phyloP scores from a whole-genome alignment of 1,140 invertebrate species.

The Tetramorium parvispinum region DNA sequence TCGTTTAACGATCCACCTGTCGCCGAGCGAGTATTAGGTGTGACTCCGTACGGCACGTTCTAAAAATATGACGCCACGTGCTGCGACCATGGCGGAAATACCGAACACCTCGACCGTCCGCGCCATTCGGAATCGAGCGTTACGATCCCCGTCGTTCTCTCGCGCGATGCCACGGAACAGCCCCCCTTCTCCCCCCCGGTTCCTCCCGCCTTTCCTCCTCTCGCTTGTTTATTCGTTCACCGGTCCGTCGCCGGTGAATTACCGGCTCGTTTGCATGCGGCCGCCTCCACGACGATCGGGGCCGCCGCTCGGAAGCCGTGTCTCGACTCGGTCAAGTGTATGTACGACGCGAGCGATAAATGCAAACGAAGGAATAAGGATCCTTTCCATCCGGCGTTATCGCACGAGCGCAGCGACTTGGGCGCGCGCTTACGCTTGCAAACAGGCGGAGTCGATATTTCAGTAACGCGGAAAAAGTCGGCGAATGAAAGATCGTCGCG shows the following conservation, averaged over 20 bases:
- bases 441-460: conserved; percentile 23
- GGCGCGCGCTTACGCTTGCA: conserved; percentile 2
- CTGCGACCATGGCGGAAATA: conserved; percentile 58
- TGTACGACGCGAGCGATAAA: conserved; percentile 66
- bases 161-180: not conserved
- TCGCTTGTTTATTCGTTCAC: conserved; percentile 1
- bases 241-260: conserved; percentile 4
- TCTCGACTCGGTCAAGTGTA: conserved; percentile 58
- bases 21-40: conserved; percentile 49
- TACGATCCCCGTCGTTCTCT: not conserved
- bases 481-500: not conserved
- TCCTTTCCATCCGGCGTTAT: conserved; percentile 18
- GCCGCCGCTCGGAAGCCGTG: conserved; percentile 22
- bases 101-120: conserved; percentile 12
- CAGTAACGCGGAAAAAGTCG: conserved; percentile 14
- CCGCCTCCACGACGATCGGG: conserved; percentile 65
- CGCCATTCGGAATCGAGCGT: conserved; percentile 9
- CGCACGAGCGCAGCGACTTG: not conserved
- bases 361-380: conserved; percentile 50
- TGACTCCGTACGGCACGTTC: conserved; percentile 40
- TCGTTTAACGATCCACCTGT: conserved; percentile 74
- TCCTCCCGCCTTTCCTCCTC: not conserved
- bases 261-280: conserved; percentile 68
- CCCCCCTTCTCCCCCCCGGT: not conserved
- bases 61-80: conserved; percentile 72